These are phyloP conservation scores for Zophobas atratus DNA, from an alignment of 1,140 invertebrate species.

Conservation along the genomic window DNA sequence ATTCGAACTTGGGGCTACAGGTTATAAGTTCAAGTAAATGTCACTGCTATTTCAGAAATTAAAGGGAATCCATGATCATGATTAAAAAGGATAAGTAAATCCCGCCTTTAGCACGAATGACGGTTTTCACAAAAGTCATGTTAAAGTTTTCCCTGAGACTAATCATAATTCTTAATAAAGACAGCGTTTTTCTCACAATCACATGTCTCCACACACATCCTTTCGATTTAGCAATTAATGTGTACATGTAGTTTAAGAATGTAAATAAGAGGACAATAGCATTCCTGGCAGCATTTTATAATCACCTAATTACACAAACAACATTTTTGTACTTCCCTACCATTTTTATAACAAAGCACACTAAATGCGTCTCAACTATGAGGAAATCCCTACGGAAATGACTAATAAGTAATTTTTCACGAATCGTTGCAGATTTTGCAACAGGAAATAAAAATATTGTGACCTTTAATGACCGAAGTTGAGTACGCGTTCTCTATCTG, in stretches of 20 bases:
- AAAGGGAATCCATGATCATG: no score
- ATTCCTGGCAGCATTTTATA: conserved; percentile 1
- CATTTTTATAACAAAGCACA: background rate
- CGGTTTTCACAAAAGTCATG: no score
- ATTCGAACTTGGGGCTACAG: background rate
- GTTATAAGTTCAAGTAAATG: background rate
- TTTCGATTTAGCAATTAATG: background rate
- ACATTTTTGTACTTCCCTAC: background rate
- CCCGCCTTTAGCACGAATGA: no score
- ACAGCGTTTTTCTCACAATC: background rate
- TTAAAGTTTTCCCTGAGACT: no score
- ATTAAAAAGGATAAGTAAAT: no score
- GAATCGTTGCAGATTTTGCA: background rate
- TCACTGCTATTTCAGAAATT: no score
- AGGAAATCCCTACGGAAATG: background rate
- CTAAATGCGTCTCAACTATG: background rate
- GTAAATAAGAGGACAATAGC: conserved; percentile 30
- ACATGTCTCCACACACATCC: background rate
- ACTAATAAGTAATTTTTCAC: background rate
- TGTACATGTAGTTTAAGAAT: conserved; percentile 18
- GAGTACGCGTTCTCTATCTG: background rate
- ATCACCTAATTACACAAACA: background rate
- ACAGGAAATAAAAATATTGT: background rate
- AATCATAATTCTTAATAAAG: background rate
- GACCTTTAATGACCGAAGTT: no score